phyloP scores from a whole-genome alignment of 2,797 vertebrate genomes.

The Sebastes matsubarae region DNA sequence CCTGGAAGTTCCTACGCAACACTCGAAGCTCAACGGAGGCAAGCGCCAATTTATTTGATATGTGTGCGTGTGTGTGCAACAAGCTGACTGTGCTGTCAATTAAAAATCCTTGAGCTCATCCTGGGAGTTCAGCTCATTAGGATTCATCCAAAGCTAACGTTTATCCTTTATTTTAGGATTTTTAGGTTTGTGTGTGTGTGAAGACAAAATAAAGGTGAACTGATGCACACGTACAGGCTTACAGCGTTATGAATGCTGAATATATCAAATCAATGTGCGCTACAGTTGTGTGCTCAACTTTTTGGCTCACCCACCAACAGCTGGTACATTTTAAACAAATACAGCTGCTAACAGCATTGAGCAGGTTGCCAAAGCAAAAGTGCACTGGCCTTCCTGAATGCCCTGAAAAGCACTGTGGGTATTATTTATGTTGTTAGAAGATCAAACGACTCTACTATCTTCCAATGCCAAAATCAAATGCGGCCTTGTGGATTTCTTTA shows the following conservation, averaged over 20 bases:
- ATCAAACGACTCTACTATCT: background rate
- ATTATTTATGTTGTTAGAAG: background rate
- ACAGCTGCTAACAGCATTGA: background rate
- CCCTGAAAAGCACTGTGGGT: conserved; percentile 9
- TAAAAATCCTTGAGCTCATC: conserved; percentile 65
- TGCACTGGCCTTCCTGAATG: background rate
- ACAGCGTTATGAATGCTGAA: background rate
- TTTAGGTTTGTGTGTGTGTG: conserved; percentile 7
- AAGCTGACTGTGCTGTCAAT: conserved; percentile 67
- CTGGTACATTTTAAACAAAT: conserved; percentile 6
- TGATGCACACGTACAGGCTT: background rate
- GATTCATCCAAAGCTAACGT: conserved; percentile 49
- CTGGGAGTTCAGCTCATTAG: conserved; percentile 71
- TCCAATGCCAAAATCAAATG: background rate
- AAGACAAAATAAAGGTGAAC: background rate
- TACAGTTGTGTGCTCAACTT: background rate
- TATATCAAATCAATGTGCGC: background rate
- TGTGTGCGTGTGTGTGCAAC: conserved; percentile 17
- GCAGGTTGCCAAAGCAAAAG: background rate
- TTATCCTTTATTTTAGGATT: conserved; percentile 38
- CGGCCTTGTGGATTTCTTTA: background rate
- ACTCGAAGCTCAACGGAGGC: conserved; percentile 44
- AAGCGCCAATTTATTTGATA: conserved; percentile 50
- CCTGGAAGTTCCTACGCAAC: conserved; percentile 47
- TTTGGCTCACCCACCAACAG: conserved; percentile 1